phyloP scores from a whole-genome alignment of 2,113 vertebrate genomes.

The Alosa alosa region DNA sequence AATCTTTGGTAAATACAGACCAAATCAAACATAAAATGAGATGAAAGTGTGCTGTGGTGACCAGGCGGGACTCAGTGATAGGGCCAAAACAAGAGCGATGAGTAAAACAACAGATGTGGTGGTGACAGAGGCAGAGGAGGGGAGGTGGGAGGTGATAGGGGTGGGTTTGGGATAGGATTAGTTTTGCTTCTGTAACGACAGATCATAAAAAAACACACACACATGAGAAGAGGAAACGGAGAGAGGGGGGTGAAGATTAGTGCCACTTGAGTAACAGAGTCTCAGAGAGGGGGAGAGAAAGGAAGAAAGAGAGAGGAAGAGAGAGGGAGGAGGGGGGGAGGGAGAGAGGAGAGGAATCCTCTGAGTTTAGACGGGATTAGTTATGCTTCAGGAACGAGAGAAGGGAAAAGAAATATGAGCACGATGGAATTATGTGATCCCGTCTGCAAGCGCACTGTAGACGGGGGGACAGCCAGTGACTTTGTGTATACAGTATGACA shows the following conservation, averaged over 20 bases:
- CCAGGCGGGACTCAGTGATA: neutral
- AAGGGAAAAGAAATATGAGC: slow-evolving; percentile 55
- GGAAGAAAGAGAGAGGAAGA: slow-evolving; percentile 46
- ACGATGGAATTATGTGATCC: slow-evolving; percentile 54
- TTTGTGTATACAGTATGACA: neutral
- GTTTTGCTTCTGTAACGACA: slow-evolving; percentile 72
- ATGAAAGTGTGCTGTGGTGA: neutral
- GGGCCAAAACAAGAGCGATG: slow-evolving; percentile 29
- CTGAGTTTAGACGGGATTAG: slow-evolving; percentile 73
- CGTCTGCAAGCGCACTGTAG: slow-evolving; percentile 53
- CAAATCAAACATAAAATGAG: no score
- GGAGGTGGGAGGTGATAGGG: neutral
- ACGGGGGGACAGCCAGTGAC: neutral
- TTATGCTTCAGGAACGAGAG: slow-evolving; percentile 65
- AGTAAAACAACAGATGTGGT: slow-evolving; percentile 50
- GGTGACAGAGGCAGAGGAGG: slow-evolving; percentile 24
- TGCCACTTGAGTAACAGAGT: slow-evolving; percentile 66
- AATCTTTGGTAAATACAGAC: no score
- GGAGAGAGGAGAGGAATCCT: slow-evolving; percentile 51
- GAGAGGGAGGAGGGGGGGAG: slow-evolving; percentile 61
- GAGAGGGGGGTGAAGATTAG: slow-evolving; percentile 65
- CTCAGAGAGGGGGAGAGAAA: slow-evolving; percentile 48
- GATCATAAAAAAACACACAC: slow-evolving; percentile 63
- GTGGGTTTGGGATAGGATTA: slow-evolving; percentile 57
- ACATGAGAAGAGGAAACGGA: slow-evolving; percentile 63